Conservation (phyloP, 1,140 invertebrate genomes). For the Cydia strobilella region DNA sequence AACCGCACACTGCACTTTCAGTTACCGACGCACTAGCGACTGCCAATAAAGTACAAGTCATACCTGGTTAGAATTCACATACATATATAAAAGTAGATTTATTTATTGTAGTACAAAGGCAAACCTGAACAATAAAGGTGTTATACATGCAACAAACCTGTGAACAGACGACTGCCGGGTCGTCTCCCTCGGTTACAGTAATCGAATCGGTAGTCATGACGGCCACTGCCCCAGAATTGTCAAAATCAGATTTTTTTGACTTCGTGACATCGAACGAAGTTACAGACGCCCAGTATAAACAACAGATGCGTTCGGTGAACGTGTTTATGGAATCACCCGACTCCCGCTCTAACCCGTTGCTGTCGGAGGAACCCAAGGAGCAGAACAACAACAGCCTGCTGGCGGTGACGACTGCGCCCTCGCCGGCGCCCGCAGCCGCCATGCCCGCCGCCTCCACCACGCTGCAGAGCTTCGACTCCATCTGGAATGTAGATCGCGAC, state of each 20-base stretch:
- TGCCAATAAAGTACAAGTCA: constrained; percentile 79
- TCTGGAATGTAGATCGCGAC: constrained; percentile 87
- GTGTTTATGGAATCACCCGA: constrained; percentile 81
- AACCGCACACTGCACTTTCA: constrained; percentile 52
- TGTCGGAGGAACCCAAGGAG: constrained; percentile 81
- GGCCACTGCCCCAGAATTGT: constrained; percentile 87
- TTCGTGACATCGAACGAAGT: constrained; percentile 89
- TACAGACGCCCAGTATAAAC: constrained; percentile 82
- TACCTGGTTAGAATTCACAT: constrained; percentile 70
- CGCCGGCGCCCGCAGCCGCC: constrained; percentile 60
- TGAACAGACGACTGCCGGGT: constrained; percentile 51
- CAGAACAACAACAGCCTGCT: constrained; percentile 86
- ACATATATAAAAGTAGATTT: constrained; percentile 72
- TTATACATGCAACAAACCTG: constrained; percentile 55
- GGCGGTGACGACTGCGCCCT: constrained; percentile 67
- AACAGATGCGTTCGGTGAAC: constrained; percentile 83
- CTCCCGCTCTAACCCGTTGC: constrained; percentile 74
- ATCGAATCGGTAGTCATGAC: constrained; percentile 86
- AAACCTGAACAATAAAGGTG: constrained; percentile 44
- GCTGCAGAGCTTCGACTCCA: constrained; percentile 81
- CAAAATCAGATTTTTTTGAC: constrained; percentile 92
- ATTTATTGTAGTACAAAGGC: constrained; percentile 74
- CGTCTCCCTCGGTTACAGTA: constrained; percentile 55
- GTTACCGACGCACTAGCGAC: constrained; percentile 77
- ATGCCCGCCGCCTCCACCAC: constrained; percentile 74